Percentiles rank a stretch among this genome's conserved stretches.
Evolutionary conservation across 2,113 vertebrate species (phyloP).

Genomic region (Sinosuthora webbiana): DNA sequence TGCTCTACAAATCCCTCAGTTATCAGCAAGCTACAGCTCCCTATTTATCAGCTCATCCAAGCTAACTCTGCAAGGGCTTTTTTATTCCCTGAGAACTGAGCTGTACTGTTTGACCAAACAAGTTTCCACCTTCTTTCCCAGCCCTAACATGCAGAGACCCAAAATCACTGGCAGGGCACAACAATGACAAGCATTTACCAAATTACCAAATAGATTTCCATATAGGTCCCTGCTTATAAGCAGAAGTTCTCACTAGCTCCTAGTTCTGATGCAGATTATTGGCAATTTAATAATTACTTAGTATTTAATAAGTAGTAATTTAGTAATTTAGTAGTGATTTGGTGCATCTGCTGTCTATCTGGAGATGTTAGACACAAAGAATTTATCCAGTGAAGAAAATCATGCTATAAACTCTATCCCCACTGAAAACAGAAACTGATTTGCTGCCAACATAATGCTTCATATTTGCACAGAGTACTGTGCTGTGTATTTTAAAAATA

Average conservation of each 20-base stretch:
- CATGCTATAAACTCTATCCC: not conserved
- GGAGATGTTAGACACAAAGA: not conserved
- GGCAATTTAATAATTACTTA: not conserved
- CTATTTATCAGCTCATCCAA: not conserved
- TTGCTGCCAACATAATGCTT: not conserved
- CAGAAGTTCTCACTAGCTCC: not conserved
- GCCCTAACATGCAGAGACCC: not conserved
- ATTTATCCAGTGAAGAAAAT: not conserved
- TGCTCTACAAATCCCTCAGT: not conserved
- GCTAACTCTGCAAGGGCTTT: not conserved
- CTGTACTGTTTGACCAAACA: not conserved
- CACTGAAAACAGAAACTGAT: not conserved
- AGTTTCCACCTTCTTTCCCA: not conserved
- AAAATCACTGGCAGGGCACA: not conserved
- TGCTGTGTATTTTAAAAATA: not conserved
- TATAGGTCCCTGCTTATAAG: not conserved
- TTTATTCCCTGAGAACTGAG: not conserved
- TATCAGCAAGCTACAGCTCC: not conserved
- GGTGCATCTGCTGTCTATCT: not conserved
- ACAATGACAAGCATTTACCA: not conserved
- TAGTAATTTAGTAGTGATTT: not conserved
- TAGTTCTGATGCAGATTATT: not conserved
- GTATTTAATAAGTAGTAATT: not conserved
- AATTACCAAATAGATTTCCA: not conserved
- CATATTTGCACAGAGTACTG: not conserved